Percentiles rank a stretch among this genome's conserved stretches.
Conservation (phyloP, 2,113 vertebrate species). For the Marcusenius ussheri region DNA sequence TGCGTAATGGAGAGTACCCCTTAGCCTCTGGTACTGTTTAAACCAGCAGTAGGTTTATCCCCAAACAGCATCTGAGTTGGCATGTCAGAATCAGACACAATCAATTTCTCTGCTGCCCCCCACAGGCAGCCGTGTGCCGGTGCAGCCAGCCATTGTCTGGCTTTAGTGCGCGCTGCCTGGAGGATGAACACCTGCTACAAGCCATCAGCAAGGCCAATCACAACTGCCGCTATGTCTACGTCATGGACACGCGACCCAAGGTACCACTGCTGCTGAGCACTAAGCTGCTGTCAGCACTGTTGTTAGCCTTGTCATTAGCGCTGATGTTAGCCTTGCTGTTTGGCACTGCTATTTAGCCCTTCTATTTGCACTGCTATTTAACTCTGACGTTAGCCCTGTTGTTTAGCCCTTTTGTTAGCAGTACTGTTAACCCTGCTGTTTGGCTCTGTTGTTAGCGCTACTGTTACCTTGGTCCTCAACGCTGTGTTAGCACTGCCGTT, state of each 20-base stretch:
- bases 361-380: not conserved
- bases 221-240: conserved; percentile 82
- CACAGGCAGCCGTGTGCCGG: conserved; percentile 78
- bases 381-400: not conserved
- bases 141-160: conserved; percentile 96
- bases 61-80: not conserved
- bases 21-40: not conserved
- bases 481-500: not conserved
- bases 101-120: not conserved
- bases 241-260: conserved; percentile 94
- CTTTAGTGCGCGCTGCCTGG: conserved; percentile 92
- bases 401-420: not conserved
- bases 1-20: not conserved
- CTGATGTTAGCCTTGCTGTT: not conserved
- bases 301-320: not conserved
- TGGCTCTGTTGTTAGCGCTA: not conserved
- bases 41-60: not conserved
- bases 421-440: not conserved
- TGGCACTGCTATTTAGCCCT: not conserved
- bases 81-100: not conserved
- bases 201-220: conserved; percentile 92
- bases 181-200: conserved; percentile 93
- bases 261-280: conserved; percentile 44
- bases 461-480: not conserved
- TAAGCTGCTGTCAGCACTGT: not conserved